phyloP scores from a whole-genome alignment of 2,113 vertebrate species.

The Cyprinodon tularosa region DNA sequence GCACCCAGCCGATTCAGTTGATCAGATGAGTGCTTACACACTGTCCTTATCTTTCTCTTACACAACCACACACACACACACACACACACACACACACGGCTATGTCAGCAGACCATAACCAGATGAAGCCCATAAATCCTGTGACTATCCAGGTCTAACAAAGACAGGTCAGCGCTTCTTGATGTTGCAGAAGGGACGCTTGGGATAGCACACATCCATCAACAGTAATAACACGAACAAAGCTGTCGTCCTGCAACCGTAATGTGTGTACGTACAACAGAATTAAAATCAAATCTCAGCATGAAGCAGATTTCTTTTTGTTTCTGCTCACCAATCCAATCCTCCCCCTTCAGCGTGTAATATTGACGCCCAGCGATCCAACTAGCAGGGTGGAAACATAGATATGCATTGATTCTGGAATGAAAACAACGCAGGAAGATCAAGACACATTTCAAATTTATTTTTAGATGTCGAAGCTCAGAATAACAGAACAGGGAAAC shows the following conservation, averaged over 20 bases:
- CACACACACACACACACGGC: conserved; percentile 12
- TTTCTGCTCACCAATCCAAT: conserved; percentile 35
- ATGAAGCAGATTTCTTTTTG: conserved; percentile 29
- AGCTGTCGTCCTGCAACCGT: conserved; percentile 40
- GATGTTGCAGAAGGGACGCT: conserved; percentile 64
- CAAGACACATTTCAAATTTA: conserved; percentile 55
- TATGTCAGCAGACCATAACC: conserved; percentile 57
- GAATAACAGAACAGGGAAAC: conserved; percentile 7
- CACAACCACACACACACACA: not conserved
- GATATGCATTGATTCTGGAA: conserved; percentile 74
- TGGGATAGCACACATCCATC: conserved; percentile 74
- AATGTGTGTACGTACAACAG: conserved; percentile 17
- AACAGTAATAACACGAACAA: conserved; percentile 61
- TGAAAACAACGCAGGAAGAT: conserved; percentile 39
- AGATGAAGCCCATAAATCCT: conserved; percentile 70
- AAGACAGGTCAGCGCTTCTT: conserved; percentile 68
- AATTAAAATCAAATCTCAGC: conserved; percentile 36
- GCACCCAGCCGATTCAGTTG: conserved; percentile 19
- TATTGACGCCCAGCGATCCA: conserved; percentile 21
- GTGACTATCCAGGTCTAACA: conserved; percentile 62
- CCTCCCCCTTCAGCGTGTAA: conserved; percentile 39
- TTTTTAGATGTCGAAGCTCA: conserved; percentile 53
- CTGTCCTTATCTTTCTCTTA: not conserved
- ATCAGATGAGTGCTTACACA: conserved; percentile 57
- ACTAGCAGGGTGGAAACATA: conserved; percentile 61